phyloP scores from a whole-genome alignment of 2,113 vertebrate genomes.

The Sinosuthora webbiana region DNA sequence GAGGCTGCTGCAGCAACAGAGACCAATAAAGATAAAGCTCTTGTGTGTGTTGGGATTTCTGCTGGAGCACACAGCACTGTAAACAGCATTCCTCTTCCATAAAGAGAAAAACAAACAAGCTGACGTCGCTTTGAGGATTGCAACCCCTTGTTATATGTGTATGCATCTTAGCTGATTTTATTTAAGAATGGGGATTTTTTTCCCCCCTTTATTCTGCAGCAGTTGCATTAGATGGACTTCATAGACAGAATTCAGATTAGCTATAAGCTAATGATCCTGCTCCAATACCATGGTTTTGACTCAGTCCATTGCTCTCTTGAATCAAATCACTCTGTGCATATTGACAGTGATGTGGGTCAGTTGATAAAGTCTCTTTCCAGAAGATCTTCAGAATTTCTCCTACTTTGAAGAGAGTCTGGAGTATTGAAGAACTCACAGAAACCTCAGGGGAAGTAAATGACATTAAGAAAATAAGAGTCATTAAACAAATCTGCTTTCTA shows the following conservation, averaged over 20 bases:
- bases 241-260: background rate
- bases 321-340: background rate
- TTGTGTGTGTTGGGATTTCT: background rate
- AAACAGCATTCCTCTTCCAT: background rate
- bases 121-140: accelerated
- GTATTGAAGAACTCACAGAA: background rate
- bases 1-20: background rate
- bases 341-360: background rate
- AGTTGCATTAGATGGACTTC: background rate
- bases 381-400: background rate
- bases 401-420: background rate
- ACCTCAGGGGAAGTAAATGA: background rate
- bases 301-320: background rate
- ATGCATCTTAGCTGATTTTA: background rate
- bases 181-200: background rate
- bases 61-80: background rate
- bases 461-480: background rate
- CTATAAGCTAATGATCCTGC: background rate
- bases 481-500: background rate
- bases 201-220: background rate
- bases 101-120: background rate
- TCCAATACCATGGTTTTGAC: background rate
- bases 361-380: background rate
- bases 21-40: background rate
- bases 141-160: background rate